Evolutionary conservation across 2,888 invertebrate species (phyloP).

Genomic region (Perdita meconis): DNA sequence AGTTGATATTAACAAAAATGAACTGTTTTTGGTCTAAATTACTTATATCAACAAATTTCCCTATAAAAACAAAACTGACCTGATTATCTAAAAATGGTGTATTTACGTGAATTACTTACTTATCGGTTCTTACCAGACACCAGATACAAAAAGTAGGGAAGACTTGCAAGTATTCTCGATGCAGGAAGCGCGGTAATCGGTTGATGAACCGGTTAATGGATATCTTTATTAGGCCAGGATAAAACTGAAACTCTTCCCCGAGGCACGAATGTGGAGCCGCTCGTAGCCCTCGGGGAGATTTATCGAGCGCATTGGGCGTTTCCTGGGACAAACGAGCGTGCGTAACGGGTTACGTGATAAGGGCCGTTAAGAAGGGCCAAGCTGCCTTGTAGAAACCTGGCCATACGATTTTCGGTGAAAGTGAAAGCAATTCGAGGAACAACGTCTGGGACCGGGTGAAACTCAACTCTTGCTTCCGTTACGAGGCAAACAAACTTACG

Average conservation of each 20-base stretch:
- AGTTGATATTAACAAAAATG: too few species aligned
- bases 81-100: too few species aligned
- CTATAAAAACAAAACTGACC: too few species aligned
- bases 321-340: not conserved
- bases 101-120: too few species aligned
- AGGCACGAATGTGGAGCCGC: not conserved
- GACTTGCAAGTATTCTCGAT: too few species aligned
- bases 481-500: not conserved
- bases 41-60: too few species aligned
- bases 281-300: not conserved
- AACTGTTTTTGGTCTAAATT: too few species aligned
- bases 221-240: not conserved
- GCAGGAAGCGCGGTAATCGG: not conserved
- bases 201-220: not conserved
- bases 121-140: too few species aligned
- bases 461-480: constrained; percentile 14
- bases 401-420: constrained; percentile 62
- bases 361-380: constrained; percentile 5
- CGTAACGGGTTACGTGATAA: constrained; percentile 33
- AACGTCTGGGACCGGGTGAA: constrained; percentile 17
- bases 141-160: too few species aligned
- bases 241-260: too few species aligned
- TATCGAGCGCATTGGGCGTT: not conserved
- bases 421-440: constrained; percentile 46
- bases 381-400: constrained; percentile 1